A percentile compares a stretch with the other conserved stretches of the same genome.
Conservation (phyloP, 2,888 invertebrate species). For the Xestia rhomboidea region DNA sequence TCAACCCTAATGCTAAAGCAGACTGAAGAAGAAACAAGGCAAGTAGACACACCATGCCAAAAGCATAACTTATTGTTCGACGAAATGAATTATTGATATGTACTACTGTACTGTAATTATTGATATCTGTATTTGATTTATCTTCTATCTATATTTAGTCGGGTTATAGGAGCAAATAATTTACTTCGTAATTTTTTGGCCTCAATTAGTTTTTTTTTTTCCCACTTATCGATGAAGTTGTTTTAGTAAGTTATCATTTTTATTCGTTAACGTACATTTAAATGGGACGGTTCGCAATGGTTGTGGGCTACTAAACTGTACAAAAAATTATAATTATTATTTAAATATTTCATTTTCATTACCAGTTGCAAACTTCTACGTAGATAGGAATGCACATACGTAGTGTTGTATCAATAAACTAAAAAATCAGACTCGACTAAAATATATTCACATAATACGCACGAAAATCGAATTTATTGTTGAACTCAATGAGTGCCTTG, state of each 20-base stretch:
- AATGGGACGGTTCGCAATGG: too few relatives aligned
- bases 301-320: neutral
- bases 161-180: too few relatives aligned
- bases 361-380: neutral
- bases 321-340: neutral
- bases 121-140: too few relatives aligned
- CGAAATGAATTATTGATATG: too few relatives aligned
- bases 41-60: neutral
- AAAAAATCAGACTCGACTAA: slow-evolving; percentile 20
- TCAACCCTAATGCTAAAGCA: neutral
- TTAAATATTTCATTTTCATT: neutral
- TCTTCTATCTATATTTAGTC: too few relatives aligned
- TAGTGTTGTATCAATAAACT: slow-evolving; percentile 21
- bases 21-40: neutral
- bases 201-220: too few relatives aligned
- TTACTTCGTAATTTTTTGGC: too few relatives aligned
- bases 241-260: too few relatives aligned
- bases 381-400: slow-evolving; percentile 15
- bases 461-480: neutral
- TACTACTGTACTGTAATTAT: too few relatives aligned
- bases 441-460: accelerated
- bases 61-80: too few relatives aligned
- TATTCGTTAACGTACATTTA: too few relatives aligned
- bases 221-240: too few relatives aligned
- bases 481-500: neutral